Evolutionary conservation across 2,888 invertebrate species (phyloP), one percentile per base, ranked within the genome.

Genomic region (Lathronympha strigana): DNA sequence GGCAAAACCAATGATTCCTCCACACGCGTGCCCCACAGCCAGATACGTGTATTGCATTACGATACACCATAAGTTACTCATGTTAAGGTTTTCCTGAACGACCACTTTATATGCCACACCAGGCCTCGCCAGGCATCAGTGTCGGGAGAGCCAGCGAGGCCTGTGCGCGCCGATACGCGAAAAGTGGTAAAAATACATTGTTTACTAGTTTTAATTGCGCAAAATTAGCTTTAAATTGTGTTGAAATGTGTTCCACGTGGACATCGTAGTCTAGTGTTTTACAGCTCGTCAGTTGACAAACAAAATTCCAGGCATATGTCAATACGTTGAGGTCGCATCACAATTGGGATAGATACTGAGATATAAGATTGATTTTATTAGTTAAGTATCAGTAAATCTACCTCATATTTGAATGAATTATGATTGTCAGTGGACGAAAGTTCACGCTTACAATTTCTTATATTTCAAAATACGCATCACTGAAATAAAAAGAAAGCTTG

Each of bases 51-150:
- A 15, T 13, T n/a, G 64, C 58, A 64, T 64, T 43, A 40, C 51
- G 31, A 64, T 63, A 31, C 33, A 45, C 43, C 33, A 33, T 21
- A 21, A 36, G 77, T 83, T 80, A 79, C 33, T 67, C 64, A 63
- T 67, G 73, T 71, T 69, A 69, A n/a, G 73, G 78, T 81, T 83
- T 86, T 87, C 87, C 88, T 85, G 88, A 80, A 81, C 77, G 33
- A 21, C 60, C 61, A 61, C 66, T 66, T 60, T 66, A 66, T 66
- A 66, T 66, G 66, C 60, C 73, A 70, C 72, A 70, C 79, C 81
- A 81, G 78, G 78, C 81, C 75, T 72, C 69, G 73, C 79, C 55
- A 79, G 79, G 78, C 81, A 75, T 81, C 84, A 89, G 90, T 86
- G 73, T 79, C 76, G 77, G 82, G 82, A 78, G 78, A 77, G 80